Base-by-base conservation (phyloP, 2,888 invertebrate species). In the Alcis repandata region DNA sequence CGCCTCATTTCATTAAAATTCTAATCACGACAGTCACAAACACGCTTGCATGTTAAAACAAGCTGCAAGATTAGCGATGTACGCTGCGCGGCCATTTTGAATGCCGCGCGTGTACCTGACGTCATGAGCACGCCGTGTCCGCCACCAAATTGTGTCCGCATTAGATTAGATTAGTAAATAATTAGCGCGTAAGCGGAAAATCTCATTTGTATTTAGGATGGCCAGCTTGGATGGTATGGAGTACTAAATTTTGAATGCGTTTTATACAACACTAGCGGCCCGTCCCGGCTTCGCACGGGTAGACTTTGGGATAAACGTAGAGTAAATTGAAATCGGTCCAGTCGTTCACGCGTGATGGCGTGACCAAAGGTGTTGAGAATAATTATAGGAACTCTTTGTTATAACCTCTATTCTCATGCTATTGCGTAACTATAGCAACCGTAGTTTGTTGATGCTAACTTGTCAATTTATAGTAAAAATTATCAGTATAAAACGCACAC, bases 131-230 rank as follows among this genome's bases (percentile, higher is more conserved):
- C 54, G 22, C 22, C n/a, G 48, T 13, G 17, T 64, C 71, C 76
- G 76, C 76, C 77, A 75, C 76, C 72, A 65, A 79, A 84, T 83
- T 83, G 81, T 78, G 76, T 78, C 72, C 72, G 73, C 79, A 79
- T 49, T 49, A 51, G 9, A 51, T 85, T 81, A 83, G 82, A 80
- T 82, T 79, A 78, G 78, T 85, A 38, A 51, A 38, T 51, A 83
- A 85, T 85, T 84, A 80, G 77, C 71, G 77, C 72, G 79, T 79
- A 82, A 84, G 83, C 78, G 78, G 72, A 77, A 81, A 82, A 72
- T 60, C 82, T 81, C 78, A 82, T 87, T 75, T 78, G 79, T 82
- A 85, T 83, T 80, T 82, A 72, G 67, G 62, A 63, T 72, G 70
- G 75, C n/a, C 74, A 69, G 60, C 72, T 64, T 67, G 73, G 74